Evolutionary conservation across 2,113 vertebrate genomes (phyloP).

Genomic region (Casuarius casuarius): DNA sequence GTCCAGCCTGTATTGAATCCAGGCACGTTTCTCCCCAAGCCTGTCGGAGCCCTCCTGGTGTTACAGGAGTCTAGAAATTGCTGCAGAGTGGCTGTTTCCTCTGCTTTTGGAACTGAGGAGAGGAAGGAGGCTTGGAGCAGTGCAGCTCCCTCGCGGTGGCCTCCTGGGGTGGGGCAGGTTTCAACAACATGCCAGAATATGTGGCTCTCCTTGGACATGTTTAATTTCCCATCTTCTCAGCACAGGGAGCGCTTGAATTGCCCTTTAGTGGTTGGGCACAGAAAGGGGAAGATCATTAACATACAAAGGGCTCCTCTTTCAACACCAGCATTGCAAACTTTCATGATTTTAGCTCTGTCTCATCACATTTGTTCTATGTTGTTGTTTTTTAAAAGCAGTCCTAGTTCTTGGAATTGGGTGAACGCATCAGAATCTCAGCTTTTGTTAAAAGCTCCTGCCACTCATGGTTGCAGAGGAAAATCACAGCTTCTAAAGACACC

Average conservation of each 20-base stretch:
- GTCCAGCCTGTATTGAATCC: not conserved
- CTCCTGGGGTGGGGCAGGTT: constrained; percentile 25
- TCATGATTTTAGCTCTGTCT: not conserved
- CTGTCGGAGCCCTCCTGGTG: not conserved
- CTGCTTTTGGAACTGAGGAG: not conserved
- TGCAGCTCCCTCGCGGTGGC: not conserved
- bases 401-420: not conserved
- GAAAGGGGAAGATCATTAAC: constrained; percentile 40
- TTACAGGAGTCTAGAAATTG: not conserved
- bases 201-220: constrained; percentile 28
- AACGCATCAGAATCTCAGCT: not conserved
- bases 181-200: not conserved
- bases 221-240: constrained; percentile 6
- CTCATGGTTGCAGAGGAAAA: not conserved
- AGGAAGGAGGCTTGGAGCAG: not conserved
- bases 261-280: constrained; percentile 23
- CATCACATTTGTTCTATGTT: not conserved
- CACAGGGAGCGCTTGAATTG: not conserved
- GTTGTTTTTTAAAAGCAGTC: not conserved
- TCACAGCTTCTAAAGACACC: not conserved
- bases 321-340: not conserved
- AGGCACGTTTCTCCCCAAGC: not conserved
- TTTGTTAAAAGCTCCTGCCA: not conserved
- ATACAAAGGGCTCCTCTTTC: constrained; percentile 48
- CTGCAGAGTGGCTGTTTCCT: not conserved